phyloP scores from a whole-genome alignment of 2,113 vertebrate genomes.

The Pogona vitticeps region DNA sequence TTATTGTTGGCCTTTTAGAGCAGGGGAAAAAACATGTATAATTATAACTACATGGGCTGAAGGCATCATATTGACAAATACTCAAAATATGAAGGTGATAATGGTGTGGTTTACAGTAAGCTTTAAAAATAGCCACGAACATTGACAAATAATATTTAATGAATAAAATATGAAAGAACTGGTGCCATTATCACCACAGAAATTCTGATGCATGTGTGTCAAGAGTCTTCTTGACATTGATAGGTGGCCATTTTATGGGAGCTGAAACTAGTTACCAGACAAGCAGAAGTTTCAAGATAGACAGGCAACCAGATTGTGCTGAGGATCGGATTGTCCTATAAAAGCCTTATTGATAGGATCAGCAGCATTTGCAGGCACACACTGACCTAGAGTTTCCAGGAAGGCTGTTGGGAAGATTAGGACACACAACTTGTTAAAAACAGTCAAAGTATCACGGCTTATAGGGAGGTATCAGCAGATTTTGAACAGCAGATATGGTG shows the following conservation, averaged over 20 bases:
- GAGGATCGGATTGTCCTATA: not conserved
- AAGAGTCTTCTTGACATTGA: slow-evolving; percentile 19
- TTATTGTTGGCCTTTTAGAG: slow-evolving; percentile 40
- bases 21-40: slow-evolving; percentile 46
- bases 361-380: slow-evolving; percentile 17
- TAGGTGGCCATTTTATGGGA: not conserved
- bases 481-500: not conserved
- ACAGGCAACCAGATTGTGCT: not conserved
- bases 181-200: slow-evolving; percentile 59
- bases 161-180: slow-evolving; percentile 77
- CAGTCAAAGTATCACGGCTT: not conserved
- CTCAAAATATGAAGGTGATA: slow-evolving; percentile 69
- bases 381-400: not conserved
- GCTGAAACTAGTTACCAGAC: not conserved
- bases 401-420: not conserved
- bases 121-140: slow-evolving; percentile 72
- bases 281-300: slow-evolving; percentile 9
- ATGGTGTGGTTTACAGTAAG: slow-evolving; percentile 77
- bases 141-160: slow-evolving; percentile 73
- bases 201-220: slow-evolving; percentile 45
- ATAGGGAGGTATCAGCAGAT: not conserved
- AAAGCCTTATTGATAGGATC: not conserved
- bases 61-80: slow-evolving; percentile 69
- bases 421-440: slow-evolving; percentile 3
- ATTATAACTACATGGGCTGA: slow-evolving; percentile 55